Evolutionary conservation across 1,140 invertebrate species (phyloP), one percentile per base, ranked within the genome.

Genomic region (Pseudobourletiella spinata): DNA sequence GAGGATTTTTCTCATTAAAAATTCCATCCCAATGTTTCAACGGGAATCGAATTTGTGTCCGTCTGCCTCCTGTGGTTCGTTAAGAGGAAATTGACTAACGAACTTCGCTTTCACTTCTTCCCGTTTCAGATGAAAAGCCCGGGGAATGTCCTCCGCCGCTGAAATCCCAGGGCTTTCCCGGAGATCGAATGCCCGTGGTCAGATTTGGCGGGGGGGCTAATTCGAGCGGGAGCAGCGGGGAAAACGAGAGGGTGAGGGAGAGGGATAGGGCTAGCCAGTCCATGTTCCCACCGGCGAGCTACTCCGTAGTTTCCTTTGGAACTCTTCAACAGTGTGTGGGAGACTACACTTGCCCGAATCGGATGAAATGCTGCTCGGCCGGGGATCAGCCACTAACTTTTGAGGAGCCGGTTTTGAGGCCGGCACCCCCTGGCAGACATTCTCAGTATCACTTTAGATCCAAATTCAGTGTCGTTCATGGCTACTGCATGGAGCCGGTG

Each of bases 101-200:
- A 46, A 48, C 46, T 11, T 8, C 6, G 22, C 20, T 4, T 61
- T 54, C 11, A 39, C 39, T 32, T 26, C n/a, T n/a, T n/a, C n/a
- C n/a, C n/a, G n/a, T 54, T 15, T n/a, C n/a, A 63, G 66, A 64
- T 15, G 59, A 54, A 16, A 67, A 67, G 35, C 63, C 67, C n/a
- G 67, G 67, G 22, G 56, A 42, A 18, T 68, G 67, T 58, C 67
- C 67, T 6, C 57, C 54, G 22, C 20, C 42, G 30, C 2, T 30
- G 32, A 15, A n/a, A n/a, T n/a, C n/a, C n/a, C n/a, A n/a, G n/a
- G n/a, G n/a, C n/a, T n/a, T n/a, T n/a, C n/a, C n/a, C n/a, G n/a
- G n/a, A n/a, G n/a, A n/a, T n/a, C n/a, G 8, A 22, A 2, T 43
- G 16, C 14, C 42, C 30, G 35, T 54, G 20, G 16, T 39, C 11